Conservation (phyloP, 2,113 vertebrate species). For the Fulmarus glacialis region DNA sequence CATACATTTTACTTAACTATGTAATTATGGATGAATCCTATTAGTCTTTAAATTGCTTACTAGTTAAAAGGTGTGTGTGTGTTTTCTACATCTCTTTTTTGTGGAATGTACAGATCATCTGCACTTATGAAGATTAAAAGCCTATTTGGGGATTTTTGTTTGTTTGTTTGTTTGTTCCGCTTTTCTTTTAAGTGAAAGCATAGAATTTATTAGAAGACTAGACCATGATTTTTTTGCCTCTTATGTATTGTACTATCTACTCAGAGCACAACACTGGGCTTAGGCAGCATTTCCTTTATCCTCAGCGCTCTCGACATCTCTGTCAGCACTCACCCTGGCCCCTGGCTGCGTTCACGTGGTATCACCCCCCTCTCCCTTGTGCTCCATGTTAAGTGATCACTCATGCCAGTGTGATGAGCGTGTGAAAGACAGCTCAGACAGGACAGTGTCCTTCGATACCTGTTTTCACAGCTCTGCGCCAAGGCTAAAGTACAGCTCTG, state of each 20-base stretch:
- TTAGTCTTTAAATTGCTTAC: conserved; percentile 70
- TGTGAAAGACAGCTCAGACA: conserved; percentile 32
- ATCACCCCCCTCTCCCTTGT: background rate
- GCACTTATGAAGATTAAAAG: conserved; percentile 71
- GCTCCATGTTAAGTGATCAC: background rate
- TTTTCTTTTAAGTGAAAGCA: conserved; percentile 32
- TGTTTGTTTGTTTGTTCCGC: background rate
- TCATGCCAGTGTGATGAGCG: background rate
- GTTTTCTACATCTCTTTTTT: conserved; percentile 58
- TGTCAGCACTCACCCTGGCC: background rate
- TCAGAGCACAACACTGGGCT: background rate
- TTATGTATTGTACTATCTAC: background rate
- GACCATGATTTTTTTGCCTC: background rate
- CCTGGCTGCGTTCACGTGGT: background rate
- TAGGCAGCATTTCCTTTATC: background rate
- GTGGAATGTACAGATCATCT: conserved; percentile 65
- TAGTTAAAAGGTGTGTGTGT: conserved; percentile 76
- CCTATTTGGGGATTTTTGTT: conserved; percentile 48
- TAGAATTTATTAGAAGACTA: background rate
- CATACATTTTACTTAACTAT: conserved; percentile 85
- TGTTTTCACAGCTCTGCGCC: background rate
- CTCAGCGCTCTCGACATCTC: background rate
- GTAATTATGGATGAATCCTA: conserved; percentile 78
- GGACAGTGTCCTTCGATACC: background rate
- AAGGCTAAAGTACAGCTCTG: background rate